These are phyloP conservation scores for Lepidonotus clava DNA, from an alignment of 2,888 invertebrate species.

Conservation along the genomic window DNA sequence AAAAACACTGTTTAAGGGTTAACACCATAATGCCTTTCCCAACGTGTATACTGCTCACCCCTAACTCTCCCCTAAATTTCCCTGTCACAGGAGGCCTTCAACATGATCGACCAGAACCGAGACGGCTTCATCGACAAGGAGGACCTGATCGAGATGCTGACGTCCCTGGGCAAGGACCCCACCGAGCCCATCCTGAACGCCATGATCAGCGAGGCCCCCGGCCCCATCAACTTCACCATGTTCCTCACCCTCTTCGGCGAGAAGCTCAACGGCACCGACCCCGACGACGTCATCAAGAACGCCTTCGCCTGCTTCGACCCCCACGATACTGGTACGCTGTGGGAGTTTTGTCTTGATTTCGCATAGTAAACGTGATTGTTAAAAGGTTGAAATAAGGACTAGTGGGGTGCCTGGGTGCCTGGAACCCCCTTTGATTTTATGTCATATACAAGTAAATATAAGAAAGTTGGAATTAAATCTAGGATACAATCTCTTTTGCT, in stretches of 20 bases:
- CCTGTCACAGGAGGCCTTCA: conserved; percentile 76
- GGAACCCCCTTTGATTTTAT: too few relatives aligned
- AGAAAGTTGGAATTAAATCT: too few relatives aligned
- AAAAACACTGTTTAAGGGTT: background rate
- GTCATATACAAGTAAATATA: too few relatives aligned
- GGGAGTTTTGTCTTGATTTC: too few relatives aligned
- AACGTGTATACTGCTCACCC: too few relatives aligned
- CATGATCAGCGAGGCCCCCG: conserved; percentile 79
- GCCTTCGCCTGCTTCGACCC: conserved; percentile 79
- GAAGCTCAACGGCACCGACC: conserved; percentile 79
- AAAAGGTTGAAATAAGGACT: too few relatives aligned
- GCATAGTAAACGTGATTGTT: too few relatives aligned
- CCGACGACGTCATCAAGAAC: conserved; percentile 78
- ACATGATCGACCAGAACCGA: conserved; percentile 79
- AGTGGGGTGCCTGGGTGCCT: too few relatives aligned
- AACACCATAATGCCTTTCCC: background rate
- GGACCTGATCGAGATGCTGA: conserved; percentile 77
- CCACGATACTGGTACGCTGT: conserved; percentile 58
- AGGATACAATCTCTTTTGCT: too few relatives aligned
- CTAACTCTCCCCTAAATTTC: too few relatives aligned
- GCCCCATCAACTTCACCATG: conserved; percentile 80
- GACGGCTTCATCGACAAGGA: conserved; percentile 79
- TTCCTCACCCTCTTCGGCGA: conserved; percentile 80
- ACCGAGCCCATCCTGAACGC: conserved; percentile 75
- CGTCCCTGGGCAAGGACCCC: conserved; percentile 79